Evolutionary conservation across 2,113 vertebrate species (phyloP).

Genomic region (Onychostruthus taczanowskii): DNA sequence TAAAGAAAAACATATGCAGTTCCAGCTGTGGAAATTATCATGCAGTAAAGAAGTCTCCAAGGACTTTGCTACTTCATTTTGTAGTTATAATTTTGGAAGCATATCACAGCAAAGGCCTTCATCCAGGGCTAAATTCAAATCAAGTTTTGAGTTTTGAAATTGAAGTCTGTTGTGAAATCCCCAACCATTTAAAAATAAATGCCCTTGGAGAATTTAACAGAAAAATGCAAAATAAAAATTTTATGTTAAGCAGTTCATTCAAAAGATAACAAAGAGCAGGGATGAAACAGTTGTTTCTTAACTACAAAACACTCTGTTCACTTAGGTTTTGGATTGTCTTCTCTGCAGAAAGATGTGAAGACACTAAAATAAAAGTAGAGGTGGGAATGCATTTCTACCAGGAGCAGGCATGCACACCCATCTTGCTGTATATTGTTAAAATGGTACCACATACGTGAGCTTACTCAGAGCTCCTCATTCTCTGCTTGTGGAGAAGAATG

Average conservation of each 20-base stretch:
- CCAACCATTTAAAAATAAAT: constrained; percentile 21
- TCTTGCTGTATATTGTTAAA: background rate
- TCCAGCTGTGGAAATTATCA: constrained; percentile 16
- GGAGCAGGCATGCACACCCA: background rate
- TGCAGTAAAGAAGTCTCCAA: background rate
- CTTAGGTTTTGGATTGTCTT: background rate
- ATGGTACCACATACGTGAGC: background rate
- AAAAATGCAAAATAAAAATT: background rate
- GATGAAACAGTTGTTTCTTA: background rate
- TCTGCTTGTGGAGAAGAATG: background rate
- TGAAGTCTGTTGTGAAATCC: constrained; percentile 13
- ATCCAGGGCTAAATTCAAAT: constrained; percentile 4
- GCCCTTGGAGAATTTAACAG: background rate
- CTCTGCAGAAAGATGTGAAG: background rate
- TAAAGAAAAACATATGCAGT: background rate
- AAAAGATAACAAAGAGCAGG: background rate
- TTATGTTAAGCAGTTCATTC: background rate
- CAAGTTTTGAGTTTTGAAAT: constrained; percentile 1
- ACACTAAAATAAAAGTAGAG: background rate
- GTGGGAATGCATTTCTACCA: background rate
- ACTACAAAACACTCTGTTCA: background rate
- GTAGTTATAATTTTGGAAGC: background rate
- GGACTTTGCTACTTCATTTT: constrained; percentile 22
- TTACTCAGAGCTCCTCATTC: background rate
- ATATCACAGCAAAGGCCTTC: background rate